Percentiles rank a stretch among this genome's conserved stretches.
Evolutionary conservation across 2,888 invertebrate species (phyloP).

Genomic region (Temnothorax ravouxi): DNA sequence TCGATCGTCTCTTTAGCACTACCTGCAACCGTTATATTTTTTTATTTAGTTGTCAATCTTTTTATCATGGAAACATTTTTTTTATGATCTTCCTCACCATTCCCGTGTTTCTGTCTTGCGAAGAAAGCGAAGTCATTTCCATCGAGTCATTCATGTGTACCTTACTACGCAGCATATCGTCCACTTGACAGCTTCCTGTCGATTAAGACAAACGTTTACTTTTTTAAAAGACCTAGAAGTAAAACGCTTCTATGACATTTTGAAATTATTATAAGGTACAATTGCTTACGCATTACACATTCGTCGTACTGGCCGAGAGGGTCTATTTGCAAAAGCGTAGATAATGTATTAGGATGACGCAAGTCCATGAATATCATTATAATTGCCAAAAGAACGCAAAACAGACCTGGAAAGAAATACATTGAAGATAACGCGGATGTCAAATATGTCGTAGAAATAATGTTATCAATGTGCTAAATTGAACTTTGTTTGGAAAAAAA

Average conservation of each 20-base stretch:
- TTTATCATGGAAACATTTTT: neutral
- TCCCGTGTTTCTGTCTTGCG: conserved; percentile 21
- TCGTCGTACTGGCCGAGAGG: conserved; percentile 87
- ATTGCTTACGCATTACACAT: conserved; percentile 85
- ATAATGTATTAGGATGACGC: conserved; percentile 85
- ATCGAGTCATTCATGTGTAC: conserved; percentile 38
- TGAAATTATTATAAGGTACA: neutral
- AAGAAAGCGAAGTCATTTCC: conserved; percentile 53
- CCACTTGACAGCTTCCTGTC: conserved; percentile 57
- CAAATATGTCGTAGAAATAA: neutral
- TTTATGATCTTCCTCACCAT: conserved; percentile 55
- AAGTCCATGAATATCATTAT: conserved; percentile 86
- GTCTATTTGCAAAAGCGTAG: conserved; percentile 87
- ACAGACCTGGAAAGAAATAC: conserved; percentile 83
- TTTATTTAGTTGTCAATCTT: neutral
- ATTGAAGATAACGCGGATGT: conserved; percentile 9
- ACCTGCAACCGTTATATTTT: conserved; percentile 58
- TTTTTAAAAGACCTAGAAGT: neutral
- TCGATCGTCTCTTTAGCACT: conserved; percentile 72
- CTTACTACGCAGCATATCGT: conserved; percentile 38
- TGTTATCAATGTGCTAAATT: neutral
- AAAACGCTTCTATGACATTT: neutral
- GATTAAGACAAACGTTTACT: conserved; percentile 15
- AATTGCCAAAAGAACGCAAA: conserved; percentile 86
- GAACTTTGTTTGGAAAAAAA: neutral